Base-by-base conservation (phyloP, 2,888 invertebrate species). In the Cataglyphis albicans region DNA sequence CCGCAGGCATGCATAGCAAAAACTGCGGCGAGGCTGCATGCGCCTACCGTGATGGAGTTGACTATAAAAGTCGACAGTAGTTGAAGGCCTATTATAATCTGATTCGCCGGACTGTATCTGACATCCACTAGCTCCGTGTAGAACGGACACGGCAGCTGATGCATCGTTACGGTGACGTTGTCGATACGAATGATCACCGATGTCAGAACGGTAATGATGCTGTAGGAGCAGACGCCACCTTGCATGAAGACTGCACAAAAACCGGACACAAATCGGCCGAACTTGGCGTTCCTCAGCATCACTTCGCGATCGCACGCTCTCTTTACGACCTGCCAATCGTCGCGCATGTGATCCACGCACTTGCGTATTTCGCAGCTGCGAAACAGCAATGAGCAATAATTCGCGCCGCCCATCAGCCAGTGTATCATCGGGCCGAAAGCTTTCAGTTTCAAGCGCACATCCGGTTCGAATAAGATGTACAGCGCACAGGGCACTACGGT, bases 1-100 rank as follows among this genome's bases (percentile, higher is more conserved):
- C 35, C 35, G 35, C 35, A 35, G 4, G 35, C 35, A 6, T 35
- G 35, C 35, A 35, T 35, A 35, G 35, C 35, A 35, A 35, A 35
- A 35, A 35, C 35, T 35, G 35, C 35, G 35, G 35, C 35, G 35
- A 35, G 35, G 6, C 35, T 35, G 35, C 35, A 35, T 0, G 89
- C 83, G 0, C 88, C 90, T 10, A 91, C 88, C 0, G 91, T 91
- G 1, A 92, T 87, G 5, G 91, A 89, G 70, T 91, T 90, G 44
- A 90, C 84, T 29, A 92, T 87, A 64, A 91, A 87, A 10, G 91
- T 91, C 3, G 90, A 90, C n/a, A 91, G 80, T 83, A 88, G 89
- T 63, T 93, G 92, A 1, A 87, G 72, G 0, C 84, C 38, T 32
- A 91, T 90, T 10, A 93, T 84, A 35, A 92, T 90, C 70, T 92